Conservation (phyloP, 92 coral and sea anemone genomes). For the Muricea muricata region DNA sequence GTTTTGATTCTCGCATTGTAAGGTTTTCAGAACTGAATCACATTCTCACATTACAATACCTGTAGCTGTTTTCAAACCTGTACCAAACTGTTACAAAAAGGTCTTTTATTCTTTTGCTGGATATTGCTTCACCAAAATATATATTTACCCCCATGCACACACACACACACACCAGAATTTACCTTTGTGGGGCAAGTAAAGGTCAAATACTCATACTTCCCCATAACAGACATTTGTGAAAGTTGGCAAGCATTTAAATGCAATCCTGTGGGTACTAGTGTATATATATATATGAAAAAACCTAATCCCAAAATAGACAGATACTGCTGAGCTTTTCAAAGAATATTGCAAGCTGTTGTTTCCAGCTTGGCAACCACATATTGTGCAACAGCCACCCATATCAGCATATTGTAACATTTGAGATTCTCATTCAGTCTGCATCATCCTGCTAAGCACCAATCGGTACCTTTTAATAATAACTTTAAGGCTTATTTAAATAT, state of each 20-base stretch:
- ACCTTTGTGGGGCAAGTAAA: no score
- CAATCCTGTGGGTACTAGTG: no score
- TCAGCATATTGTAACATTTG: background rate
- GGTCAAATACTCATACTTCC: background rate
- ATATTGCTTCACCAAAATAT: background rate
- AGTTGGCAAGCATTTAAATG: no score
- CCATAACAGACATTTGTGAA: background rate
- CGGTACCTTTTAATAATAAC: background rate
- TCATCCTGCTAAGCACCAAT: background rate
- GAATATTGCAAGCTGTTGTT: background rate
- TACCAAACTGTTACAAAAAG: no score
- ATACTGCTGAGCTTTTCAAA: background rate
- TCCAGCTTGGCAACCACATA: background rate
- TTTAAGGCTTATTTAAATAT: background rate
- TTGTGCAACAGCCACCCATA: background rate
- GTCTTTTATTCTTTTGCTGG: no score
- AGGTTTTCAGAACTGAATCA: no score
- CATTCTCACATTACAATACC: no score
- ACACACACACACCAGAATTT: background rate
- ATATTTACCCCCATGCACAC: no score
- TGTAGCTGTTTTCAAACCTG: no score
- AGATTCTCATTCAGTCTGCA: background rate
- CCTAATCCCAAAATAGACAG: background rate
- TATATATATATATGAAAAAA: background rate
- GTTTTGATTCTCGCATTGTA: no score